Conservation (phyloP, 2,888 invertebrate genomes). For the Chrysodeixis includens region DNA sequence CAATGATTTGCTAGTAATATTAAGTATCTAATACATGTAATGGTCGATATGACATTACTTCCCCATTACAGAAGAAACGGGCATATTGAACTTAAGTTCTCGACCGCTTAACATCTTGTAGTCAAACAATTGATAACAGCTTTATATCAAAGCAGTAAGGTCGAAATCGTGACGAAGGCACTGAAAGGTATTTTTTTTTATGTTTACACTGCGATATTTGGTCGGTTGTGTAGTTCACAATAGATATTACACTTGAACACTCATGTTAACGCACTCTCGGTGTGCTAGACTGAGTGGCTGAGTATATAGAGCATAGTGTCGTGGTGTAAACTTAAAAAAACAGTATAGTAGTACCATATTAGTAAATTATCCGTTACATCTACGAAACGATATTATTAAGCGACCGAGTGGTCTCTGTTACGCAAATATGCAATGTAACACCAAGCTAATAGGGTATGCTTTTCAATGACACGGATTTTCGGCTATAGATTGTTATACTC, state of each 20-base stretch:
- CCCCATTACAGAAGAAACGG: background rate
- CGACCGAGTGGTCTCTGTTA: too few relatives aligned
- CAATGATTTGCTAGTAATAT: background rate
- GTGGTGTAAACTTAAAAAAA: background rate
- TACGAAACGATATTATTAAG: too few relatives aligned
- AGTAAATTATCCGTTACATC: too few relatives aligned
- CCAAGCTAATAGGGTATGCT: too few relatives aligned
- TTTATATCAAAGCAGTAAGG: constrained; percentile 1
- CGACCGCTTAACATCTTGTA: background rate
- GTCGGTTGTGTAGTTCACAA: background rate
- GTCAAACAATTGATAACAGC: background rate
- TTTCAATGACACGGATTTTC: too few relatives aligned
- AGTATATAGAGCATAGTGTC: background rate
- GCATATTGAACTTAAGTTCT: background rate
- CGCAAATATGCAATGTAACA: too few relatives aligned
- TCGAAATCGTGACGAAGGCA: background rate
- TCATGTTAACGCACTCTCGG: background rate
- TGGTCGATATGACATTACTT: background rate
- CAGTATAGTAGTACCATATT: background rate
- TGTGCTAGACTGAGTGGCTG: background rate
- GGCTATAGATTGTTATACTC: too few relatives aligned
- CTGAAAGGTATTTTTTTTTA: background rate
- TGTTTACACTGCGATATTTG: background rate
- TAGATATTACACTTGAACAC: background rate
- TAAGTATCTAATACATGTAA: background rate